A percentile compares a stretch with the other conserved stretches of the same genome.
phyloP scores from a whole-genome alignment of 2,888 invertebrate genomes.

The Nomada ferruginata region DNA sequence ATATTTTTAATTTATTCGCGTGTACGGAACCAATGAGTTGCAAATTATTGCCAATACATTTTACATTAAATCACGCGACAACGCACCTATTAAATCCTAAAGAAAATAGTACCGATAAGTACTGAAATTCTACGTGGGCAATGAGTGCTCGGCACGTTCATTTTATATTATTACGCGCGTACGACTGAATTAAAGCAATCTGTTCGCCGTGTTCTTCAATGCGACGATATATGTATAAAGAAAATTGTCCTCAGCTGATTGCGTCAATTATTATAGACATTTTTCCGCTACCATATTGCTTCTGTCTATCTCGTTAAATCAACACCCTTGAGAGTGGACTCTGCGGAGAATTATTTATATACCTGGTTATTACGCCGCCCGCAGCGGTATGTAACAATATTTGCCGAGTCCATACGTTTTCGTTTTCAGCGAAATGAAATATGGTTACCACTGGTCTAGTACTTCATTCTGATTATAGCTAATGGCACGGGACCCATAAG shows the following conservation, averaged over 20 bases:
- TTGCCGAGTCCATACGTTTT: constrained; percentile 10
- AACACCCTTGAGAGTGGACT: neutral
- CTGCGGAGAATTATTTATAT: constrained; percentile 13
- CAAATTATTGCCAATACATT: too few species aligned
- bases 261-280: constrained; percentile 10
- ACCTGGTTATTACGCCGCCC: constrained; percentile 5
- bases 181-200: constrained; percentile 8
- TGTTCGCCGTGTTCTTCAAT: neutral
- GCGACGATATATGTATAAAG: neutral
- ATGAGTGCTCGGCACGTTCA: too few species aligned
- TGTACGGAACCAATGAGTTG: too few species aligned
- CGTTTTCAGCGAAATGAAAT: constrained; percentile 22
- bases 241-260: neutral
- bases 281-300: neutral
- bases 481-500: constrained; percentile 9
- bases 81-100: too few species aligned
- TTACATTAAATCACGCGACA: too few species aligned
- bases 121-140: too few species aligned
- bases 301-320: constrained; percentile 1
- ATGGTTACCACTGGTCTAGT: neutral
- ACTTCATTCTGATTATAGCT: constrained; percentile 3
- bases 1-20: too few species aligned
- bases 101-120: too few species aligned
- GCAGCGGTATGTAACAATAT: constrained; percentile 3
- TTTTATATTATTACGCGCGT: neutral